These are phyloP conservation scores for Macrophya alboannulata DNA, from an alignment of 2,888 invertebrate species.

Conservation along the genomic window DNA sequence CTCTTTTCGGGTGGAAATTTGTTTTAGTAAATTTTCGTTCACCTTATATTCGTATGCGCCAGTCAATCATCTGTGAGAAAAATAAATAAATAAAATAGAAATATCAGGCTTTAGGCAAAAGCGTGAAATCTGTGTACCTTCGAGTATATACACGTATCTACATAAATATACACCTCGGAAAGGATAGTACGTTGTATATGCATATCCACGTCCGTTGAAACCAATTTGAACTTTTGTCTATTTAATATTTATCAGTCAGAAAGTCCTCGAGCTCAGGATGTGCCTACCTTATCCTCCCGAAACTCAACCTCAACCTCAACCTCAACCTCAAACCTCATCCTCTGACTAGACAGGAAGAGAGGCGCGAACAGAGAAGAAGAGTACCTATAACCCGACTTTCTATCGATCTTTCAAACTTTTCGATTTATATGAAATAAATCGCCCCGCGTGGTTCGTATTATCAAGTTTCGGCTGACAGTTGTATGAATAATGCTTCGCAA, in stretches of 20 bases:
- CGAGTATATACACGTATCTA: no score
- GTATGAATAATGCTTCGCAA: slow-evolving; percentile 47
- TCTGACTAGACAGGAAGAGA: background rate
- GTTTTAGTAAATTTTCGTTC: background rate
- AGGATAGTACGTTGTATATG: no score
- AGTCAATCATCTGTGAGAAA: background rate
- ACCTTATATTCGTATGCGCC: background rate
- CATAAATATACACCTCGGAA: no score
- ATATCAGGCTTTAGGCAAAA: no score
- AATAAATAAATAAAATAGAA: background rate
- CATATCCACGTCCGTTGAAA: background rate
- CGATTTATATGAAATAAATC: slow-evolving; percentile 55
- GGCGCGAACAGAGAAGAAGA: slow-evolving; percentile 33
- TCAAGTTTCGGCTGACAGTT: slow-evolving; percentile 52
- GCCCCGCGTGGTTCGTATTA: slow-evolving; percentile 46
- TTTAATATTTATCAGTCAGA: slow-evolving; percentile 40
- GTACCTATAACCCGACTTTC: background rate
- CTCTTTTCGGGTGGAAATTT: background rate
- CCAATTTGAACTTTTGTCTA: slow-evolving; percentile 43
- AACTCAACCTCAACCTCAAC: background rate
- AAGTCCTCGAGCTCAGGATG: background rate
- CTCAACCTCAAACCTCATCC: background rate
- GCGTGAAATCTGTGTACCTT: no score
- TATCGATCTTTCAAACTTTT: slow-evolving; percentile 52
- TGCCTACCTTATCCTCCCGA: background rate